Evolutionary conservation across 2,113 vertebrate species (phyloP), one percentile per base, ranked within the genome.

Genomic region (Illadopsis cleaveri): DNA sequence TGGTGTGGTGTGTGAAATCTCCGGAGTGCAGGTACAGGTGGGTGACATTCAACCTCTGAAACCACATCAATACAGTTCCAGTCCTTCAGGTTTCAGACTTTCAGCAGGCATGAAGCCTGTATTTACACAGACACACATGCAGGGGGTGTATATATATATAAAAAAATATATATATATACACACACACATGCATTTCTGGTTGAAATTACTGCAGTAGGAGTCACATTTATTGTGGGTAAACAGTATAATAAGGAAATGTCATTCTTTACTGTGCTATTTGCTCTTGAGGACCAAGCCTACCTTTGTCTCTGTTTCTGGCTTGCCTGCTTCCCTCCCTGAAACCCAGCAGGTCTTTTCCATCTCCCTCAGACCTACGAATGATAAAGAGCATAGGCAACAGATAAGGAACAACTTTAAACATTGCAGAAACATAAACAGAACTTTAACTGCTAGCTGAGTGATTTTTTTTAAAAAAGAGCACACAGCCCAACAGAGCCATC

Each of bases 401-500:
- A 94, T 90, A 95, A 96, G 71, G 68, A 92, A 71, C 25, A 75
- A 62, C 47, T 92, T 83, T 86, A 93, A 96, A 86, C 71, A 42
- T 47, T 83, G 58, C 18, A 94, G 92, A 93, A 94, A 77, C 71
- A 81, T 85, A 96, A 93, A 88, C 75, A 88, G 65, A 92, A 88
- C 31, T 82, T 62, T 33, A 93, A 86, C 76, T 90, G 79, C 54
- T 76, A 72, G 58, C 37, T 8, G n/a, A 80, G 33, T 8, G 14
- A 18, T 45, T 27, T 64, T 60, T 53, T 5, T 25, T 13, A 2
- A 3, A 53, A 53, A 53, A 76, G 35, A 3, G 9, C 33, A 77
- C 24, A 38, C 35, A 66, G 62, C 45, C 53, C 57, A 72, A 76
- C 42, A 84, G 64, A 90, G 94, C 56, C 44, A 91, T 68, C 83